Base-by-base conservation (phyloP, 2,888 invertebrate genomes). In the Chouioia cunea region DNA sequence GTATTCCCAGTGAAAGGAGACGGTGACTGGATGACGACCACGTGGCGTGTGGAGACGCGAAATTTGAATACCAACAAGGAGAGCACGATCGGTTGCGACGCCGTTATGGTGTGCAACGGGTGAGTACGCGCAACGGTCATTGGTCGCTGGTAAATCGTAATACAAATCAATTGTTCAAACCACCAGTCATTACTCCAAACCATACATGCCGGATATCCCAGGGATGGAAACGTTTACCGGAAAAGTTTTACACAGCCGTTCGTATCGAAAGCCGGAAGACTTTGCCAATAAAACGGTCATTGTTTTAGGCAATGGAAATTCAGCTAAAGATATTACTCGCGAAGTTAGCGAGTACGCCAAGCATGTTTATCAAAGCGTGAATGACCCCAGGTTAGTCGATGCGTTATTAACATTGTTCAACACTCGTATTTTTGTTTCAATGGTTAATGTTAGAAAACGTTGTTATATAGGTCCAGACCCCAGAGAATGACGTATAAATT, bases 271-370 rank as follows among this genome's bases (percentile, higher is more conserved):
- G 4, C 90, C 93, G 0, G 89, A 90, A 56, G 79, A 81, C 0
- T 94, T 88, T 82, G 80, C 81, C 15, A 88, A 88, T 27, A 88
- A 90, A 62, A 87, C 83, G 2, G 91, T 94, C 0, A 86, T 93
- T 0, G 81, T 93, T 0, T 86, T 94, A 0, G 94, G 94, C 1
- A 92, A n/a, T n/a, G n/a, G n/a, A n/a, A n/a, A n/a, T n/a, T n/a
- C n/a, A n/a, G n/a, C n/a, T n/a, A 83, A 91, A 44, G 95, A 95
- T 79, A 89, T 95, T 46, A 88, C 90, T 2, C 85, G 91, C 0
- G 93, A 93, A 74, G 80, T 93, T n/a, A 83, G 88, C 15, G 84
- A 86, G 52, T 78, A 86, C 14, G 88, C 89, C 0, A 77, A 84
- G 18, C 87, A 86, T 70, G 85, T 91, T 52, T 86, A 89, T 36